Evolutionary conservation across 2,113 vertebrate species (phyloP), one percentile per base, ranked within the genome.

Genomic region (Lycocorax pyrrhopterus): DNA sequence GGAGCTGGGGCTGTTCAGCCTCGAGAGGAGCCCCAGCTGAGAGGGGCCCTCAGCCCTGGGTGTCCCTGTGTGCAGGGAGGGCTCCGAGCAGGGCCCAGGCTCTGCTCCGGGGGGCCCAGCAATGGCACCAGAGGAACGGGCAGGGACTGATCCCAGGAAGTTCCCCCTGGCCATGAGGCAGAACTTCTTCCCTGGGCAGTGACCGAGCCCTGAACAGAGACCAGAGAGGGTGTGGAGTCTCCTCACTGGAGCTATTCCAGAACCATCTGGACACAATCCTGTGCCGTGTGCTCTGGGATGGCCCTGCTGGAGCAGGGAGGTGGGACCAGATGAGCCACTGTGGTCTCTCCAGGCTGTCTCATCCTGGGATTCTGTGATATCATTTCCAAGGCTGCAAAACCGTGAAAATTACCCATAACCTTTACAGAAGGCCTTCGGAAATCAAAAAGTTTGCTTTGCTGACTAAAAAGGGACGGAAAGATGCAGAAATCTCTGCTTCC

Each of bases 231-330:
- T 46, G 49, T 39, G 49, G 53, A 21, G 41, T 56, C 63, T 47
- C 63, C 78, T 81, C 52, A 13, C 43, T 33, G n/a, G 63, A 5
- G 46, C 39, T 32, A 37, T 35, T n/a, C 19, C 66, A 43, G 66
- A 35, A 0, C 21, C 21, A 0, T 2, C 27, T 33, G 55, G 18
- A 5, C 39, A 62, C 47, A 19, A 21, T 47, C 64, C 41, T 39
- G 53, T 39, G 27, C 27, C 2, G 3, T 58, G n/a, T 71, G 56
- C 47, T 71, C 23, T 60, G 66, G 33, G 64, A 33, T 71, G 74
- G 25, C 13, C n/a, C 56, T 78, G 55, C 23, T 55, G 26, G 84
- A 53, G 47, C 47, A 63, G 29, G 23, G 84, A 10, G 15, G 3
- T 62, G 16, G 23, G 2, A 53, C 47, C 23, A 39, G 16, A 1